Evolutionary conservation across 2,113 vertebrate species (phyloP), one percentile per base, ranked within the genome.

Genomic region (Plecotus auritus): DNA sequence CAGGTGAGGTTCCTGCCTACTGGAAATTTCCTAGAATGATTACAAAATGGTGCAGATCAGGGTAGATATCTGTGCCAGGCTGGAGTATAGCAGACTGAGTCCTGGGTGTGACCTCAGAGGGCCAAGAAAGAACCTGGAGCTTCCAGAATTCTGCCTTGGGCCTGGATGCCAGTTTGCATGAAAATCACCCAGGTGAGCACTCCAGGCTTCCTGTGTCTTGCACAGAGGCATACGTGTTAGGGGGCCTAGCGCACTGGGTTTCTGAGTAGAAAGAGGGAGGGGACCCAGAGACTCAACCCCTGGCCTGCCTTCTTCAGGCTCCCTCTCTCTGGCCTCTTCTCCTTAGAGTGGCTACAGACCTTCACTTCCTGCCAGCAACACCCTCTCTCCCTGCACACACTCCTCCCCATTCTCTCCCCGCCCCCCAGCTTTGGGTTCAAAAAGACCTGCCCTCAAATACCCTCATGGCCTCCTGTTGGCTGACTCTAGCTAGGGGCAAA

Each of bases 31-130:
- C 4, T 64, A 66, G n/a, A 59, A 18, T 59, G 37, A 49, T 37
- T 85, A 67, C 30, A 73, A 9, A 90, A 47, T 32, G 32, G 42
- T 30, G 32, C 35, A 74, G 42, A 94, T 83, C n/a, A 11, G 35
- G 35, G 6, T 20, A 42, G 76, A 37, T 17, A 70, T 6, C n/a
- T 35, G 7, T 6, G 23, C 80, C 47, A 20, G 9, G 18, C 45
- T 20, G 45, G 45, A 76, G 45, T 1, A 1, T 2, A 4, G 49
- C 69, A 72, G 45, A 49, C 67, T 1, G 0, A n/a, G 45, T 40
- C 85, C 88, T 72, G 56, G 64, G 76, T 76, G 64, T 80, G 90
- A 42, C 26, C 70, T 92, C 26, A 54, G 23, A 81, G 30, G 47
- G 4, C 7, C 9, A 17, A 69, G 67, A 59, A 73, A 73, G 32